phyloP scores from a whole-genome alignment of 2,888 invertebrate species.

The Schizotus pectinicornis region DNA sequence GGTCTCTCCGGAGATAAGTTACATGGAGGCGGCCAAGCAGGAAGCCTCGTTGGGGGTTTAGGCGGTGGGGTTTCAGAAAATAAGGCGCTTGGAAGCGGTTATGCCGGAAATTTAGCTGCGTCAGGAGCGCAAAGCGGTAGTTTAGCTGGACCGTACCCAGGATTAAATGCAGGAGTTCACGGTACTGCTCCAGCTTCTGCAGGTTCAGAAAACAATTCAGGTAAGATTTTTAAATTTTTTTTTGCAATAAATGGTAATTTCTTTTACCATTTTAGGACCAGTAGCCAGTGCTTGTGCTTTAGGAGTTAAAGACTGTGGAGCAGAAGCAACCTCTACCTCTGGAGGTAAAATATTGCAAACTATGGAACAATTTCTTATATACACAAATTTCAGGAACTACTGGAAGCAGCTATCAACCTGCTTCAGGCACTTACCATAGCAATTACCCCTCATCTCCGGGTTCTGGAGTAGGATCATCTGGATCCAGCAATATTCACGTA shows the following conservation, averaged over 20 bases:
- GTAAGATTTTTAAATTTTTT: constrained; percentile 1
- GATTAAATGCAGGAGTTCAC: constrained; percentile 41
- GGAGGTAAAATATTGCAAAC: neutral
- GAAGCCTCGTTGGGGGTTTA: too few relatives aligned
- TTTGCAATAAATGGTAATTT: neutral
- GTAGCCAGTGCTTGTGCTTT: neutral
- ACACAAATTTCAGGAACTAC: constrained; percentile 12
- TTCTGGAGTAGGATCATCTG: too few relatives aligned
- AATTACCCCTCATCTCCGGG: neutral
- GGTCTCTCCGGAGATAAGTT: neutral
- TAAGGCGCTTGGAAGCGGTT: too few relatives aligned
- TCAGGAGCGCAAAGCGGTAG: too few relatives aligned
- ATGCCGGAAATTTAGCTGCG: too few relatives aligned
- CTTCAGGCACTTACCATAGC: neutral
- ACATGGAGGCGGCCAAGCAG: neutral
- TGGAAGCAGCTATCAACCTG: neutral
- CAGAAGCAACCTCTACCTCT: neutral
- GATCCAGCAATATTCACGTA: too few relatives aligned
- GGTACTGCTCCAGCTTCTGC: constrained; percentile 36
- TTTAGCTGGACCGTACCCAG: constrained; percentile 35
- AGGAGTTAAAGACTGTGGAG: neutral
- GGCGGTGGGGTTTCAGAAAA: too few relatives aligned
- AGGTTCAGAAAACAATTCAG: constrained; percentile 22
- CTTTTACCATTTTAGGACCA: constrained; percentile 7
- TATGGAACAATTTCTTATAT: neutral